These are phyloP conservation scores for Geotrupes spiniger DNA, from an alignment of 2,888 invertebrate species.

Conservation along the genomic window DNA sequence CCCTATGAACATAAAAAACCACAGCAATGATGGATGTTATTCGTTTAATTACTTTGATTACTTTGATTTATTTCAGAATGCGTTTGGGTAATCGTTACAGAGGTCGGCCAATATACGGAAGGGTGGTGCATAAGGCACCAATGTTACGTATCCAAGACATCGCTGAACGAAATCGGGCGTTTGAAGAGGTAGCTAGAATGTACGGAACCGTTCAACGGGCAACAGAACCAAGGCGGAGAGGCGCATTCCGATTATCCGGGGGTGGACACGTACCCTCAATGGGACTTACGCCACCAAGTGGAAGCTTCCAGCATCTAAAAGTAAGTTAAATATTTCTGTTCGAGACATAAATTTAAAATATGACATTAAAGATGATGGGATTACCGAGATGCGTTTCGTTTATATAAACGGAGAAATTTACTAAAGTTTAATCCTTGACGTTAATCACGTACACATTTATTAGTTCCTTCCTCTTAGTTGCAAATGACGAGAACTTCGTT, in stretches of 20 bases:
- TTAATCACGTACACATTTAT: too few relatives aligned
- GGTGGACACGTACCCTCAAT: conserved; percentile 49
- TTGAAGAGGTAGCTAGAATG: conserved; percentile 54
- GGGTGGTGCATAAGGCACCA: conserved; percentile 70
- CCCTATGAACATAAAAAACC: too few relatives aligned
- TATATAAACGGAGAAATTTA: too few relatives aligned
- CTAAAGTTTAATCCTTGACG: too few relatives aligned
- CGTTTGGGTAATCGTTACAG: conserved; percentile 47
- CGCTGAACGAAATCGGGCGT: conserved; percentile 51
- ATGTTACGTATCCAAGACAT: conserved; percentile 47
- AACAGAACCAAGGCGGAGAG: conserved; percentile 39
- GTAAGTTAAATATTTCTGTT: conserved; percentile 35
- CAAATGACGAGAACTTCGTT: too few relatives aligned
- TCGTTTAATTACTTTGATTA: too few relatives aligned
- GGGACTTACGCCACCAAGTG: conserved; percentile 54
- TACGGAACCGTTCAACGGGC: conserved; percentile 51
- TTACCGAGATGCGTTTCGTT: too few relatives aligned
- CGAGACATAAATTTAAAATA: background rate
- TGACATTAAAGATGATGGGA: background rate
- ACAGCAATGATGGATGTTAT: too few relatives aligned
- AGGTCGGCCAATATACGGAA: conserved; percentile 66
- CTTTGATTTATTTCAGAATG: conserved; percentile 38
- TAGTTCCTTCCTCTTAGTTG: too few relatives aligned
- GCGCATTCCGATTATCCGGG: conserved; percentile 47
- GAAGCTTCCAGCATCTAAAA: conserved; percentile 71